Conservation (phyloP, 1,140 invertebrate genomes). For the Habropoda laboriosa region DNA sequence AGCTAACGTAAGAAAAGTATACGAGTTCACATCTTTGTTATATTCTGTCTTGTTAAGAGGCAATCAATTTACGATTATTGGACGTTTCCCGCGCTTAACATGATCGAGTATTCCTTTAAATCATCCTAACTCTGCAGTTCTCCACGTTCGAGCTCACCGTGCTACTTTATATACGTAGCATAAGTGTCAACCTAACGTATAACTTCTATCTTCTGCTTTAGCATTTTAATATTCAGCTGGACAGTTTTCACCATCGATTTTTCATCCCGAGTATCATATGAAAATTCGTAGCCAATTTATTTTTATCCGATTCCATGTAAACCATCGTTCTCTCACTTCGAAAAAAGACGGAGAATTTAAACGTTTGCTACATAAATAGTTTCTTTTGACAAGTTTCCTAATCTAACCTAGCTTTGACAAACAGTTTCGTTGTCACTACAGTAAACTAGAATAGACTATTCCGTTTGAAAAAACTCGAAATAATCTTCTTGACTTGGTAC, state of each 20-base stretch:
- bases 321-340: neutral
- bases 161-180: neutral
- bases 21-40: neutral
- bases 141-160: neutral
- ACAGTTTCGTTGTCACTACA: too few species aligned
- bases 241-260: neutral
- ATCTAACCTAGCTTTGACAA: too few species aligned
- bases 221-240: neutral
- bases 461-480: too few species aligned
- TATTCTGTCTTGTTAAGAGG: constrained; percentile 6
- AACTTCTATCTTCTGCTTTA: neutral
- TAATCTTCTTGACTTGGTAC: too few species aligned
- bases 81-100: constrained; percentile 9
- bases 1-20: neutral
- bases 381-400: too few species aligned
- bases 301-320: neutral
- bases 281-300: neutral
- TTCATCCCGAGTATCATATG: neutral
- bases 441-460: too few species aligned
- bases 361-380: too few species aligned
- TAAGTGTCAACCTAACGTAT: constrained; percentile 1
- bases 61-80: constrained; percentile 35
- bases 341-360: too few species aligned
- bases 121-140: neutral
- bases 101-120: constrained; percentile 26